These are phyloP conservation scores for Hemitrygon akajei DNA, from an alignment of 2,797 vertebrate genomes.

Conservation along the genomic window DNA sequence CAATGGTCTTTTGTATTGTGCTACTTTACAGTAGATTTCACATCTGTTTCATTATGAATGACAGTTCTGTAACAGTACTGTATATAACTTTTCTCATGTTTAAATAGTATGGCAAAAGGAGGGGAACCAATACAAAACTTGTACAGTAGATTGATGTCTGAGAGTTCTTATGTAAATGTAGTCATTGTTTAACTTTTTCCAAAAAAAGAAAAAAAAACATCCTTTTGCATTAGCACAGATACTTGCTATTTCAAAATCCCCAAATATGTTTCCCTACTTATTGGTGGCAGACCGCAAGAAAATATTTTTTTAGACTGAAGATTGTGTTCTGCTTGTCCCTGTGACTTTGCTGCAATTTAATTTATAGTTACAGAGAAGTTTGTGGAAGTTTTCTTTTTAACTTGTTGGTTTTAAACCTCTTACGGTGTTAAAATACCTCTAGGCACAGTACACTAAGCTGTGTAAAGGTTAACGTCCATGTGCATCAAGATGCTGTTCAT, in stretches of 20 bases:
- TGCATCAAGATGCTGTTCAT: conserved; percentile 8
- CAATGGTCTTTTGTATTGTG: conserved; percentile 86
- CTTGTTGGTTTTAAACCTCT: conserved; percentile 35
- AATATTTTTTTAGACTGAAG: conserved; percentile 54
- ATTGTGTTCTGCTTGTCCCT: conserved; percentile 38
- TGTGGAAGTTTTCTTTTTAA: conserved; percentile 28
- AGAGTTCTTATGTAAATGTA: conserved; percentile 69
- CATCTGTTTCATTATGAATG: conserved; percentile 85
- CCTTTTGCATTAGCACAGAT: conserved; percentile 44
- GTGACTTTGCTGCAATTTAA: conserved; percentile 33
- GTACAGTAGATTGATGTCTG: conserved; percentile 78
- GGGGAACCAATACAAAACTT: conserved; percentile 76
- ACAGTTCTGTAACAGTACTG: conserved; percentile 82
- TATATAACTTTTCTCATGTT: conserved; percentile 81
- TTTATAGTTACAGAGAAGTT: conserved; percentile 32
- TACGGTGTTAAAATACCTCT: conserved; percentile 32
- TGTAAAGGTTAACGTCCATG: conserved; percentile 18
- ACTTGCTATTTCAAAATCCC: conserved; percentile 64
- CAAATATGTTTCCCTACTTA: conserved; percentile 71
- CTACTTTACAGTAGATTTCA: conserved; percentile 98
- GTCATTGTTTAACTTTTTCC: conserved; percentile 70
- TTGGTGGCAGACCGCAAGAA: conserved; percentile 67
- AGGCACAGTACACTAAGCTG: conserved; percentile 4
- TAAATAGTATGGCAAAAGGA: conserved; percentile 67
- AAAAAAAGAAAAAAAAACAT: conserved; percentile 56